Evolutionary conservation across 2,888 invertebrate species (phyloP).

Genomic region (Podabrus alpinus): DNA sequence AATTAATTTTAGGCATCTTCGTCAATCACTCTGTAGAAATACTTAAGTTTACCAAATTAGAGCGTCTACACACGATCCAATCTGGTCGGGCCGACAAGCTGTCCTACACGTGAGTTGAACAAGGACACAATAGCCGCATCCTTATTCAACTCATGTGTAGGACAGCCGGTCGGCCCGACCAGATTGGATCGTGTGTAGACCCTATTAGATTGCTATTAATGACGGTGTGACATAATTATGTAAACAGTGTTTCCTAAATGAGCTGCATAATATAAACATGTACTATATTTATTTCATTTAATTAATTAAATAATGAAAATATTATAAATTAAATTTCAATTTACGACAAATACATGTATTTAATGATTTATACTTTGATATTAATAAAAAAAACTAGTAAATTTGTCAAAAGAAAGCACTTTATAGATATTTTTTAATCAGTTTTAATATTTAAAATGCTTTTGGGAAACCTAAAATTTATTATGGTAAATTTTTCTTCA

Average conservation of each 20-base stretch:
- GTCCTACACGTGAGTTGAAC: too few relatives aligned
- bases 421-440: background rate
- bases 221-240: background rate
- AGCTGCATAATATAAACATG: background rate
- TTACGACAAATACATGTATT: background rate
- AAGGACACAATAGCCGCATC: too few relatives aligned
- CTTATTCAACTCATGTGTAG: too few relatives aligned
- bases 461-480: background rate
- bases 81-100: too few relatives aligned
- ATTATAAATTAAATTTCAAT: background rate
- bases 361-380: background rate
- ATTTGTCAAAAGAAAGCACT: background rate
- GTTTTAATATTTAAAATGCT: background rate
- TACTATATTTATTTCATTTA: background rate
- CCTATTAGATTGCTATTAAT: background rate
- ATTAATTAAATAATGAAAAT: background rate
- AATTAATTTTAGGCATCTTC: too few relatives aligned
- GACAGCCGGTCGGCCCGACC: too few relatives aligned
- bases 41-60: too few relatives aligned
- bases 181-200: too few relatives aligned
- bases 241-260: background rate
- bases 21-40: too few relatives aligned
- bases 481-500: constrained; percentile 27
- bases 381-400: background rate
- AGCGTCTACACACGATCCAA: too few relatives aligned